A percentile compares a stretch with the other conserved stretches of the same genome.
Evolutionary conservation across 2,797 vertebrate genomes (phyloP).

Genomic region (Aeoliscus strigatus): DNA sequence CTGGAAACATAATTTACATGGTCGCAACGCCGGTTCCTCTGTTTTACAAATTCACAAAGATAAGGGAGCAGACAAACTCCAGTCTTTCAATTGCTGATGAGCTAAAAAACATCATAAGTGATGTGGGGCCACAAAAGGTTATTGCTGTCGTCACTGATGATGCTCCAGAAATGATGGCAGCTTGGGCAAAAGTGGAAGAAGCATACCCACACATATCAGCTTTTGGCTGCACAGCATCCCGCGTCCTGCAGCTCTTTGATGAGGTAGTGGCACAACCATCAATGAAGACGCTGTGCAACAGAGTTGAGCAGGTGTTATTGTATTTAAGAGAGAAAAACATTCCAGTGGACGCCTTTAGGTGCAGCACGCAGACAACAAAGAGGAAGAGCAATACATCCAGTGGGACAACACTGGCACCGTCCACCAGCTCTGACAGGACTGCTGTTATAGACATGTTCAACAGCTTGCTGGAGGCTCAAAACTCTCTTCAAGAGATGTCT

Average conservation of each 20-base stretch:
- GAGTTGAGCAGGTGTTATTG: constrained; percentile 41
- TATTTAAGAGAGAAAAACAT: constrained; percentile 16
- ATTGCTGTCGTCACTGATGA: constrained; percentile 45
- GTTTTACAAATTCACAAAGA: constrained; percentile 40
- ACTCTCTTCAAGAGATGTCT: constrained; percentile 45
- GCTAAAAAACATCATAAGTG: constrained; percentile 38
- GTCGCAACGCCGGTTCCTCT: constrained; percentile 34
- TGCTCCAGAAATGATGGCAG: constrained; percentile 30
- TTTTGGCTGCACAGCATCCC: constrained; percentile 31
- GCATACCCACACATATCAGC: constrained; percentile 41
- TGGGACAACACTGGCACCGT: constrained; percentile 14
- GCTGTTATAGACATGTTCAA: constrained; percentile 39
- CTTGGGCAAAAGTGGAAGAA: constrained; percentile 41
- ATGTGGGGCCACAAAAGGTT: constrained; percentile 47
- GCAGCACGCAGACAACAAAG: constrained; percentile 28
- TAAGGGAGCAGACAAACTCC: constrained; percentile 13
- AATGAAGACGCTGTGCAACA: constrained; percentile 29
- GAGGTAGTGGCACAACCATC: constrained; percentile 24
- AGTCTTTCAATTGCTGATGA: constrained; percentile 20
- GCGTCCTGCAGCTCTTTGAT: constrained; percentile 28
- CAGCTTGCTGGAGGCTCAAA: constrained; percentile 47
- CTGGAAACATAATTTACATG: constrained; percentile 19
- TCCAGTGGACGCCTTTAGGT: constrained; percentile 19
- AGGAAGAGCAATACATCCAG: constrained; percentile 7
- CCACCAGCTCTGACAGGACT: constrained; percentile 22